A percentile compares a stretch with the other conserved stretches of the same genome.
Conservation (phyloP, 2,797 vertebrate genomes). For the Alca torda region DNA sequence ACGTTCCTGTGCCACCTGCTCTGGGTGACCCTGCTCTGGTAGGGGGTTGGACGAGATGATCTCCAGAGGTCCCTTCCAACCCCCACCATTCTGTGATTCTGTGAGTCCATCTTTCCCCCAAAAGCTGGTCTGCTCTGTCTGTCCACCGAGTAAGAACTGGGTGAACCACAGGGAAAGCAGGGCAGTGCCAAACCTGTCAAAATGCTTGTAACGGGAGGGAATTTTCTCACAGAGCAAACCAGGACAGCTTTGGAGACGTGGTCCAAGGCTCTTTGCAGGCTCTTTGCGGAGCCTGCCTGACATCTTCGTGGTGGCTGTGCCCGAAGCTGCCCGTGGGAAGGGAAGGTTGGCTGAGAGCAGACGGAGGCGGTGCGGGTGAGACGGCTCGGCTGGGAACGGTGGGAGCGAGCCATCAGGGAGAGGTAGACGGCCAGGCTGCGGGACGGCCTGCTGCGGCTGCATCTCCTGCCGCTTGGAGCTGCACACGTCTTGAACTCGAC, state of each 20-base stretch:
- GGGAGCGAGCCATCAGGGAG: fast-evolving
- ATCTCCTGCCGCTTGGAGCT: background rate
- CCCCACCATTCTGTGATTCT: no score
- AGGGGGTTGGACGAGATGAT: no score
- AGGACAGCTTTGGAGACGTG: background rate
- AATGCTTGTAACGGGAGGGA: background rate
- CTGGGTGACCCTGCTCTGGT: no score
- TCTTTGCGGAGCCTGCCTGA: background rate
- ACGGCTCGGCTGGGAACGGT: background rate
- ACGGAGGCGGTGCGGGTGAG: background rate
- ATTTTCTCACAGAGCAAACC: background rate
- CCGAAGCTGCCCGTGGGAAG: background rate
- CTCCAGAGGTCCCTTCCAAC: no score
- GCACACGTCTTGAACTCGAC: fast-evolving
- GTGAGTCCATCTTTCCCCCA: background rate
- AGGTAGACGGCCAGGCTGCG: background rate
- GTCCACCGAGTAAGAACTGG: background rate
- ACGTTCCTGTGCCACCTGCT: no score
- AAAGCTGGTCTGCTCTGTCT: background rate
- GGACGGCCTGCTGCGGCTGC: no score
- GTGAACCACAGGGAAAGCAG: fast-evolving
- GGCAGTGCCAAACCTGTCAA: background rate
- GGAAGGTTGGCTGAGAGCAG: background rate
- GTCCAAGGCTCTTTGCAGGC: background rate
- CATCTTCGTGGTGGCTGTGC: background rate